phyloP scores from a whole-genome alignment of 2,797 vertebrate species.

The Cyclura pinguis region DNA sequence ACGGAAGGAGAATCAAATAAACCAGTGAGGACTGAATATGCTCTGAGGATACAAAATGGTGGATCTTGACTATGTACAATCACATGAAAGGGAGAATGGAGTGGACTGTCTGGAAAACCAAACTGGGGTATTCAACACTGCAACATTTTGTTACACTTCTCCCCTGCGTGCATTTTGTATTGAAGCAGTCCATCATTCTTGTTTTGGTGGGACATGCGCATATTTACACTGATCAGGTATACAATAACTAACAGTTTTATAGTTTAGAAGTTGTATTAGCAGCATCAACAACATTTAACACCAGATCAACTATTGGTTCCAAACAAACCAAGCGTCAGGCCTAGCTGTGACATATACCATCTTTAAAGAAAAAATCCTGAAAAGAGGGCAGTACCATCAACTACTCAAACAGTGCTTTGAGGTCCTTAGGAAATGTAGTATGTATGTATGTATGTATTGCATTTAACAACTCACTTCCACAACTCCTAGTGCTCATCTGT shows the following conservation, averaged over 20 bases:
- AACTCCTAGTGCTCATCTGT: slow-evolving; percentile 48
- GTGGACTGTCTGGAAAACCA: neutral
- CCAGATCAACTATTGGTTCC: too few species aligned
- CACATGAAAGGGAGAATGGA: neutral
- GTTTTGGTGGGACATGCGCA: neutral
- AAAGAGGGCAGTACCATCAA: neutral
- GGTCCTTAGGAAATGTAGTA: slow-evolving; percentile 42
- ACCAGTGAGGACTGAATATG: neutral
- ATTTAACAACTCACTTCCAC: neutral
- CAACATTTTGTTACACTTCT: neutral
- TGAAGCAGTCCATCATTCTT: neutral
- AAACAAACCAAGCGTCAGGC: neutral
- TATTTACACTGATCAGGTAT: too few species aligned
- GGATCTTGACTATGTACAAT: neutral
- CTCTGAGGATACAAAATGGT: neutral
- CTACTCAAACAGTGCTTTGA: slow-evolving; percentile 33
- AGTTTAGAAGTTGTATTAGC: neutral
- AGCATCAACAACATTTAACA: neutral
- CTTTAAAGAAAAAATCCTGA: neutral
- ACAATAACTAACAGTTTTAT: neutral
- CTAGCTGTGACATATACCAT: too few species aligned
- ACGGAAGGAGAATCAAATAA: neutral
- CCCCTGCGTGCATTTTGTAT: neutral
- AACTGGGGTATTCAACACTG: neutral
- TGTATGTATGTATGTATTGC: slow-evolving; percentile 36